A percentile compares a stretch with the other conserved stretches of the same genome.
These are phyloP conservation scores for Sebastes fasciatus DNA, from an alignment of 2,113 vertebrate species.

Conservation along the genomic window DNA sequence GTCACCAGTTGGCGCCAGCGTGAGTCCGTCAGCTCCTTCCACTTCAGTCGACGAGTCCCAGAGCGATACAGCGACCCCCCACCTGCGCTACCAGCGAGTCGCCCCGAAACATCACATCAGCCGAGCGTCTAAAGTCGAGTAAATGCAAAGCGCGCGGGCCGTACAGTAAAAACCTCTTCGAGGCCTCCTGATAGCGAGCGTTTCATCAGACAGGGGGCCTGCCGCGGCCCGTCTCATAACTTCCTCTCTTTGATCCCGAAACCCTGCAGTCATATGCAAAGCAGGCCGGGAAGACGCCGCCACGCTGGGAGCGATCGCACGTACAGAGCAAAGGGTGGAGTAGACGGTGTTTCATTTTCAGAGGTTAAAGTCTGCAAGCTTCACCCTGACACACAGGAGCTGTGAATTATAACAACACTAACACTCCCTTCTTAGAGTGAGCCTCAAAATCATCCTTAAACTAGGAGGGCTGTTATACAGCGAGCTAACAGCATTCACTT, in stretches of 20 bases:
- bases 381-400: not conserved
- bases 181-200: not conserved
- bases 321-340: slow-evolving; percentile 1
- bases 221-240: not conserved
- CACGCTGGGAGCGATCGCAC: slow-evolving; percentile 37
- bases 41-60: slow-evolving; percentile 18
- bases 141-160: slow-evolving; percentile 4
- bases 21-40: not conserved
- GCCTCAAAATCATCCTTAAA: not conserved
- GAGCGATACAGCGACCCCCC: slow-evolving; percentile 6
- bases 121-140: not conserved
- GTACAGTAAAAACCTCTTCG: slow-evolving; percentile 14
- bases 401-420: not conserved
- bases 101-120: not conserved
- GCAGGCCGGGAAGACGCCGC: slow-evolving; percentile 37
- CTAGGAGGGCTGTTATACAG: not conserved
- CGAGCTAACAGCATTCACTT: not conserved
- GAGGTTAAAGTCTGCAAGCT: slow-evolving; percentile 17
- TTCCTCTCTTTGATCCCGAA: slow-evolving; percentile 49
- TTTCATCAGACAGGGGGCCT: slow-evolving; percentile 20
- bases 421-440: not conserved
- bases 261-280: slow-evolving; percentile 63
- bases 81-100: not conserved
- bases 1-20: not conserved
- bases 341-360: slow-evolving; percentile 17